Percentiles rank a stretch among this genome's conserved stretches.
These are phyloP conservation scores for Drosophila neoperkinsi DNA, from an alignment of 2,888 invertebrate genomes.

Conservation along the genomic window DNA sequence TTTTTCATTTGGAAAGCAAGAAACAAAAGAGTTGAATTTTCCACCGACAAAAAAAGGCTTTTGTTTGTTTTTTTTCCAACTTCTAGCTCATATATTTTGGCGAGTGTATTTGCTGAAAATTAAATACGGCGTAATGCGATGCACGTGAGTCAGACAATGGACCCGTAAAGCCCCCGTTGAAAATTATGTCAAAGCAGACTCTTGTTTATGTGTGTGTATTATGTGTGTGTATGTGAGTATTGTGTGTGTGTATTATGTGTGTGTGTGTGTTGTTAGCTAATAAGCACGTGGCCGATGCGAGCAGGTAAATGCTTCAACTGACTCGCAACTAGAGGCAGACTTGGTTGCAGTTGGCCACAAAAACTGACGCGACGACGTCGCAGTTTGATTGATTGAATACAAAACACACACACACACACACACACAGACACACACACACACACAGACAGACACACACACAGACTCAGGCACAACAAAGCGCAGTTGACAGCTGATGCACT, in stretches of 20 bases:
- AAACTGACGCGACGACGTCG: constrained; percentile 44
- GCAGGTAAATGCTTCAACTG: constrained; percentile 40
- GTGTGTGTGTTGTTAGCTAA: constrained; percentile 29
- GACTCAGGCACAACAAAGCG: constrained; percentile 2
- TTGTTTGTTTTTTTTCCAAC: not conserved
- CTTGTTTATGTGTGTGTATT: constrained; percentile 5
- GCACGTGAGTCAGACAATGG: constrained; percentile 49
- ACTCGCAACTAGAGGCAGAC: constrained; percentile 29
- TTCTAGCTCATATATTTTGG: not conserved
- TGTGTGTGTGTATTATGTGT: constrained; percentile 5
- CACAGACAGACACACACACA: not conserved
- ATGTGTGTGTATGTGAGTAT: constrained; percentile 7
- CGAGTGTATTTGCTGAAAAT: constrained; percentile 16
- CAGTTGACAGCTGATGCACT: constrained; percentile 53
- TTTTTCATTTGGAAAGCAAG: not conserved
- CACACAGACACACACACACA: not conserved
- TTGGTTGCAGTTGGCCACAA: constrained; percentile 26
- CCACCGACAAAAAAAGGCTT: not conserved
- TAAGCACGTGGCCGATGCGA: constrained; percentile 58
- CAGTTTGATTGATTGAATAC: constrained; percentile 69
- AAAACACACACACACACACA: not conserved
- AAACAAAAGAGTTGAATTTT: not conserved
- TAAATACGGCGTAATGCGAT: constrained; percentile 34
- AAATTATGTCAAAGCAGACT: constrained; percentile 14
- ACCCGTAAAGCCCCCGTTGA: constrained; percentile 6